Evolutionary conservation across 2,888 invertebrate species (phyloP).

Genomic region (Ennomos quercinarius): DNA sequence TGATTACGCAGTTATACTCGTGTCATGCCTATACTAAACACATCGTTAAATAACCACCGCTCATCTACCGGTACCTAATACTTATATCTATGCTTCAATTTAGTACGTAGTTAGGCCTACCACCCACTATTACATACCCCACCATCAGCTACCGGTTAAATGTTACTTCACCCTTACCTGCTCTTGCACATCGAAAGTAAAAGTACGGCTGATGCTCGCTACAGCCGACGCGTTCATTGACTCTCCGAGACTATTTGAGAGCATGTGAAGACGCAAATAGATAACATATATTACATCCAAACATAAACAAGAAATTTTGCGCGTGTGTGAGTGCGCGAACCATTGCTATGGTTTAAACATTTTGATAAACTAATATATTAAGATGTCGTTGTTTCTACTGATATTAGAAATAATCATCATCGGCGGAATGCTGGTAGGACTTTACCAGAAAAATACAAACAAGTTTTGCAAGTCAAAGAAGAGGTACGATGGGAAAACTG

Average conservation of each 20-base stretch:
- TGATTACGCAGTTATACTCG: too few species aligned
- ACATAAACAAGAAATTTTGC: not conserved
- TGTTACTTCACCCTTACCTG: slow-evolving; percentile 44
- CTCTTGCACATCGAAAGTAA: slow-evolving; percentile 50
- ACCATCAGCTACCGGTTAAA: slow-evolving; percentile 15
- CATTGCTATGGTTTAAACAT: slow-evolving; percentile 10
- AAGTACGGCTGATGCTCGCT: slow-evolving; percentile 36
- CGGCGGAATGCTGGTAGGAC: slow-evolving; percentile 59
- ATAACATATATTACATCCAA: not conserved
- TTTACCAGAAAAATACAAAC: slow-evolving; percentile 75
- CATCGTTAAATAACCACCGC: too few species aligned
- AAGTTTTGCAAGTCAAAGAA: slow-evolving; percentile 71
- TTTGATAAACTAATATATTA: slow-evolving; percentile 14
- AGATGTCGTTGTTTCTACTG: slow-evolving; percentile 54
- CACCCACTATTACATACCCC: slow-evolving; percentile 11
- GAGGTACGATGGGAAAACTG: slow-evolving; percentile 68
- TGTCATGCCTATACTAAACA: too few species aligned
- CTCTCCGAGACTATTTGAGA: slow-evolving; percentile 37
- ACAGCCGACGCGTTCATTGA: slow-evolving; percentile 42
- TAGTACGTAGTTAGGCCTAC: slow-evolving; percentile 1
- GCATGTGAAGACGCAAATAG: slow-evolving; percentile 26
- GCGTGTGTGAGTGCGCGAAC: too few species aligned
- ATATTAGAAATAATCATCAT: slow-evolving; percentile 55
- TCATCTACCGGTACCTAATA: too few species aligned
- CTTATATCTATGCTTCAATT: not conserved